A percentile compares a stretch with the other conserved stretches of the same genome.
Conservation (phyloP, 2,888 invertebrate species). For the Tenthredo mesomela region DNA sequence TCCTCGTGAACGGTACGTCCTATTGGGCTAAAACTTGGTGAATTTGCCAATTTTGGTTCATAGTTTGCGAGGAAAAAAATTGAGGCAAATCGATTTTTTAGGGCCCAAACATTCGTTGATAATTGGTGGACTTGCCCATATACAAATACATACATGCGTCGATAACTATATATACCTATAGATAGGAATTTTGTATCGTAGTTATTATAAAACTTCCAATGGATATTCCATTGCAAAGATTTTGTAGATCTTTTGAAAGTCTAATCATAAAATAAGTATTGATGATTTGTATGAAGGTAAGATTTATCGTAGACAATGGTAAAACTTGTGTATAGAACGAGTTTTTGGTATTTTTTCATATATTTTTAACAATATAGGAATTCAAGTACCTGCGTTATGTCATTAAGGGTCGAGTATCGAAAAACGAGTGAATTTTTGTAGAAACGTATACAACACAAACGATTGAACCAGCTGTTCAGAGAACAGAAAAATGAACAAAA, state of each 20-base stretch:
- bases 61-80: too few relatives aligned
- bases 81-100: too few relatives aligned
- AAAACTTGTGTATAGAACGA: constrained; percentile 1
- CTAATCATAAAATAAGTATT: neutral
- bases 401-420: constrained; percentile 7
- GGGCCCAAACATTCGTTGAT: too few relatives aligned
- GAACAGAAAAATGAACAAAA: neutral
- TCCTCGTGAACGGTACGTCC: too few relatives aligned
- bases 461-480: neutral
- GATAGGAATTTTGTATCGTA: neutral
- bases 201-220: neutral
- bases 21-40: too few relatives aligned
- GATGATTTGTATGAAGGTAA: neutral
- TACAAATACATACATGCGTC: neutral
- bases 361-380: constrained; percentile 48
- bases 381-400: constrained; percentile 30
- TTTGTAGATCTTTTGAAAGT: constrained; percentile 46
- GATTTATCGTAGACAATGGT: neutral
- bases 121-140: too few relatives aligned
- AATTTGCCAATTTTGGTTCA: too few relatives aligned
- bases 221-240: neutral
- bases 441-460: neutral
- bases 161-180: neutral
- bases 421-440: neutral
- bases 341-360: constrained; percentile 45